Base-by-base conservation (phyloP, 2,888 invertebrate genomes). In the Stenodera caucasica region DNA sequence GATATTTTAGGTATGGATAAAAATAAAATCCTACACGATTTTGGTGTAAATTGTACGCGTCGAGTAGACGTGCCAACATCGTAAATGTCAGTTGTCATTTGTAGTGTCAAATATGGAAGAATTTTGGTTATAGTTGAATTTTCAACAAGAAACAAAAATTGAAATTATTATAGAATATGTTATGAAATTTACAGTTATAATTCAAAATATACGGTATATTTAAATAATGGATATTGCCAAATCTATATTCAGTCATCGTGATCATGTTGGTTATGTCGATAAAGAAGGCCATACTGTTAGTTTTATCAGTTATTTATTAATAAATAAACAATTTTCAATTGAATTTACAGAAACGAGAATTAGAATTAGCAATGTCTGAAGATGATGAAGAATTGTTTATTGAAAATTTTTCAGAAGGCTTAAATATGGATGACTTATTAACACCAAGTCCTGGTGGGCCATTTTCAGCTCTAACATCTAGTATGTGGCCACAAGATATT, bases 401-500 rank as follows among this genome's bases (percentile, higher is more conserved):
- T 49, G 84, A 87, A 61, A 85, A 86, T 71, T 83, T 86, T 63
- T 85, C 87, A 68, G 88, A 90, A 70, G 88, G 89, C 30, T 81
- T 93, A 61, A 89, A 88, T 72, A 82, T 86, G 59, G 85, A 88
- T 26, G 92, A 91, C 77, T 85, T 88, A 54, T 76, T 91, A 53
- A 86, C 89, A 9, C 92, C 92, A 8, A 86, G 87, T 54, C 92
- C 92, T 12, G 92, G 96, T 1, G 96, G 96, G 1, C 92, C 96
- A 1, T 98, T 98, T 81, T 96, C 95, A 29, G 96, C 96, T 1
- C 85, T 98, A 12, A 96, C 94, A 1, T 88, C 96, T 2, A 96
- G 96, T 63, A 97, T 98, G 96, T 96, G 96, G 88, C 97, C 97
- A 0, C 96, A 96, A 79, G 94, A 96, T 76, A 90, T 96, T 58